Evolutionary conservation across 2,888 invertebrate genomes (phyloP).

Genomic region (Gandaritis pyraliata): DNA sequence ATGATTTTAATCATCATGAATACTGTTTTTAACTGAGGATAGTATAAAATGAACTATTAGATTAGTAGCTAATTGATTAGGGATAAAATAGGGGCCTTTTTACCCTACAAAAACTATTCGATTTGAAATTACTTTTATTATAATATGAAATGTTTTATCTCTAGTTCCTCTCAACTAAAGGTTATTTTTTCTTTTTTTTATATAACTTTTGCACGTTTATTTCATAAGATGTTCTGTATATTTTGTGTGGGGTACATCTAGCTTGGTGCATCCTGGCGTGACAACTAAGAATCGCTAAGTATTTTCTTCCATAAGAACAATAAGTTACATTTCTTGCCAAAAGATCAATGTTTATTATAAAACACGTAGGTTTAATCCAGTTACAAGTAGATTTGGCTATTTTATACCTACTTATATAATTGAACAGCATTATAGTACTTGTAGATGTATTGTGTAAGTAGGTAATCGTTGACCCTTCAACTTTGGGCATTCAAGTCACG

Average conservation of each 20-base stretch:
- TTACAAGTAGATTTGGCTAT: slow-evolving; percentile 18
- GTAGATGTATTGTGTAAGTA: slow-evolving; percentile 13
- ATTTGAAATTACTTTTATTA: slow-evolving; percentile 31
- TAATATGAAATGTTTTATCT: slow-evolving; percentile 38
- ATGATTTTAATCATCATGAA: slow-evolving; percentile 28
- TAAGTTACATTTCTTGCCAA: slow-evolving; percentile 21
- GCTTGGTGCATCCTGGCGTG: slow-evolving; percentile 45
- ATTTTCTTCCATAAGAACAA: slow-evolving; percentile 5
- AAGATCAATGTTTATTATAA: slow-evolving; percentile 13
- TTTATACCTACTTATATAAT: slow-evolving; percentile 21
- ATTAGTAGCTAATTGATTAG: slow-evolving; percentile 76
- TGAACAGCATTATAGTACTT: slow-evolving; percentile 14
- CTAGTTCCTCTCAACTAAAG: slow-evolving; percentile 59
- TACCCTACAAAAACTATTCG: slow-evolving; percentile 37
- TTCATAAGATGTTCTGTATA: slow-evolving; percentile 62
- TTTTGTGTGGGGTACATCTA: slow-evolving; percentile 59
- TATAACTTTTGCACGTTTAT: slow-evolving; percentile 40
- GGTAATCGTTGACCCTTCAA: slow-evolving; percentile 17
- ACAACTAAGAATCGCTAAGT: slow-evolving; percentile 27
- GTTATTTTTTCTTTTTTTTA: slow-evolving; percentile 54
- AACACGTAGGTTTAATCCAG: not conserved
- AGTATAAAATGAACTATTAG: slow-evolving; percentile 74
- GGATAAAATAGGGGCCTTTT: slow-evolving; percentile 72
- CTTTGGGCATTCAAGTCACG: slow-evolving; percentile 30
- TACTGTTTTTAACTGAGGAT: slow-evolving; percentile 56